phyloP scores from a whole-genome alignment of 2,888 invertebrate species.

The Bombyx huttoni region DNA sequence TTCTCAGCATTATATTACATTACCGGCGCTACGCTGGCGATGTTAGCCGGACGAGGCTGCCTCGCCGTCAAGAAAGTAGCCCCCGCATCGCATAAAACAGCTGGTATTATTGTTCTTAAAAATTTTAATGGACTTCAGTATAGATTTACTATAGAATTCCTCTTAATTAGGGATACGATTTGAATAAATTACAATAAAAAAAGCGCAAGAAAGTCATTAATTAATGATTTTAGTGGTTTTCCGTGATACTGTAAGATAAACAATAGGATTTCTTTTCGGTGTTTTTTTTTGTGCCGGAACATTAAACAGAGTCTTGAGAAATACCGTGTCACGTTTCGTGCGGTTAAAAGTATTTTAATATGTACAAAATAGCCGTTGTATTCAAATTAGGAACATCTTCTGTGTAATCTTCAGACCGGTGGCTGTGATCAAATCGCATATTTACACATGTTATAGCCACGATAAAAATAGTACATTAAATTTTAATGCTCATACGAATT shows the following conservation, averaged over 20 bases:
- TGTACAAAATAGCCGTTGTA: neutral
- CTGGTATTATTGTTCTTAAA: constrained; percentile 3
- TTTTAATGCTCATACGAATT: neutral
- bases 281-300: too few species aligned
- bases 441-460: neutral
- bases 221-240: neutral
- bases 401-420: neutral
- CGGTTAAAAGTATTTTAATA: neutral
- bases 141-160: constrained; percentile 2
- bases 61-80: neutral
- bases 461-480: neutral
- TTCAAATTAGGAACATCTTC: neutral
- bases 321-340: neutral
- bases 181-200: constrained; percentile 5
- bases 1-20: neutral
- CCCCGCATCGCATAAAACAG: neutral
- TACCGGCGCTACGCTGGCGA: neutral
- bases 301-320: neutral
- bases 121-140: constrained; percentile 1
- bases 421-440: neutral
- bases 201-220: constrained; percentile 1
- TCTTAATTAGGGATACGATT: constrained; percentile 5
- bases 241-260: neutral
- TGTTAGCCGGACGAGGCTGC: neutral
- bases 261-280: neutral